These are phyloP conservation scores for Rotaria socialis DNA, from an alignment of 2,888 invertebrate species.

Conservation along the genomic window DNA sequence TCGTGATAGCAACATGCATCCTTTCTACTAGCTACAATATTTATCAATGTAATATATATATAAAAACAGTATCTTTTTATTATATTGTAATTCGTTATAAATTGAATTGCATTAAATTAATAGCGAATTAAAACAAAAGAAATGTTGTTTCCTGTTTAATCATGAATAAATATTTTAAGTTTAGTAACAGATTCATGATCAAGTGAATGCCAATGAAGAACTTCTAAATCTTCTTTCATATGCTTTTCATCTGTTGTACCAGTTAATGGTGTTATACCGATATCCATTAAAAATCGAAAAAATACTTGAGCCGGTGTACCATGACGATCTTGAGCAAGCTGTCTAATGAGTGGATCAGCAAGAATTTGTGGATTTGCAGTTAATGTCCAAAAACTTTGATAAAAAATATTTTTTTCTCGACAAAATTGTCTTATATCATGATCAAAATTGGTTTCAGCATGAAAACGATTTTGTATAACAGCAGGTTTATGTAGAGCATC, in stretches of 20 bases:
- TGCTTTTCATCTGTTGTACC: constrained; percentile 39
- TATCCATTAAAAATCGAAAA: constrained; percentile 38
- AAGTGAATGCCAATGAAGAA: constrained; percentile 37
- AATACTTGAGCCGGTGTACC: constrained; percentile 35
- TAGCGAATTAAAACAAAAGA: not conserved
- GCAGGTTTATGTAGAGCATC: constrained; percentile 40
- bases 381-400: constrained; percentile 43
- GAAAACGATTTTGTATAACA: constrained; percentile 41
- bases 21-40: no score
- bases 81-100: not conserved
- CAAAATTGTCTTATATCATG: constrained; percentile 39
- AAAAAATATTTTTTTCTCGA: constrained; percentile 29
- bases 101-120: not conserved
- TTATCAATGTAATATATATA: not conserved
- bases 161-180: not conserved
- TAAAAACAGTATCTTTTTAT: not conserved
- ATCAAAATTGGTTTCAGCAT: constrained; percentile 37
- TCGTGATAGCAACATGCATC: no score
- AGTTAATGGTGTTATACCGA: constrained; percentile 40
- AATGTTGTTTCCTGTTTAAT: not conserved
- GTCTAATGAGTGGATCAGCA: not conserved
- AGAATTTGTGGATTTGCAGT: constrained; percentile 41
- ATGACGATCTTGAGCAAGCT: constrained; percentile 31
- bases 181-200: not conserved
- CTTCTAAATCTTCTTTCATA: constrained; percentile 41